Percentiles rank a stretch among this genome's conserved stretches.
Conservation (phyloP, 2,888 invertebrate species). For the Lycaena phlaeas region DNA sequence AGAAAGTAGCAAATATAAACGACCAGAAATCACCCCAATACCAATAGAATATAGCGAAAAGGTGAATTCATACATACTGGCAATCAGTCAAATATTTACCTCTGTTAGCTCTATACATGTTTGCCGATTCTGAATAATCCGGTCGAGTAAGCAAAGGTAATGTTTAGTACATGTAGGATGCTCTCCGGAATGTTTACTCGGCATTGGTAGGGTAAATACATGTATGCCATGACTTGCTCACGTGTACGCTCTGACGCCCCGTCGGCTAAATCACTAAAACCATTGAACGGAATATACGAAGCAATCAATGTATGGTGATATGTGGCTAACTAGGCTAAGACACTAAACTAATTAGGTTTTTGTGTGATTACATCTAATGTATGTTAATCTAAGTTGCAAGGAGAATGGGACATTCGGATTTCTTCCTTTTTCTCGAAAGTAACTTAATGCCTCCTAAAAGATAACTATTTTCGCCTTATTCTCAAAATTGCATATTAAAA, state of each 20-base stretch:
- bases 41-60: not conserved
- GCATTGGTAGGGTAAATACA: slow-evolving; percentile 24
- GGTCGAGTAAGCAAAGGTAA: slow-evolving; percentile 32
- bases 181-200: slow-evolving; percentile 20
- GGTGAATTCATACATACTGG: slow-evolving; percentile 21
- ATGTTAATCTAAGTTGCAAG: too few species aligned
- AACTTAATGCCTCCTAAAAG: too few species aligned
- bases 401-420: too few species aligned
- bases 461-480: too few species aligned
- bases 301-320: too few species aligned
- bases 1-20: not conserved
- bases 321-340: too few species aligned
- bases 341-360: too few species aligned
- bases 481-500: too few species aligned
- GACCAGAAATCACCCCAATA: not conserved
- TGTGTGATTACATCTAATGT: too few species aligned
- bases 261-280: slow-evolving; percentile 3
- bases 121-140: slow-evolving; percentile 26
- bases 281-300: not conserved
- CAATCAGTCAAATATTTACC: slow-evolving; percentile 52
- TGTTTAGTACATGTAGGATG: slow-evolving; percentile 29
- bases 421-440: too few species aligned
- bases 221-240: slow-evolving; percentile 15
- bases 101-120: slow-evolving; percentile 26
- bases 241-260: slow-evolving; percentile 16